Evolutionary conservation across 2,797 vertebrate genomes (phyloP).

Genomic region (Malurus leucopterus): DNA sequence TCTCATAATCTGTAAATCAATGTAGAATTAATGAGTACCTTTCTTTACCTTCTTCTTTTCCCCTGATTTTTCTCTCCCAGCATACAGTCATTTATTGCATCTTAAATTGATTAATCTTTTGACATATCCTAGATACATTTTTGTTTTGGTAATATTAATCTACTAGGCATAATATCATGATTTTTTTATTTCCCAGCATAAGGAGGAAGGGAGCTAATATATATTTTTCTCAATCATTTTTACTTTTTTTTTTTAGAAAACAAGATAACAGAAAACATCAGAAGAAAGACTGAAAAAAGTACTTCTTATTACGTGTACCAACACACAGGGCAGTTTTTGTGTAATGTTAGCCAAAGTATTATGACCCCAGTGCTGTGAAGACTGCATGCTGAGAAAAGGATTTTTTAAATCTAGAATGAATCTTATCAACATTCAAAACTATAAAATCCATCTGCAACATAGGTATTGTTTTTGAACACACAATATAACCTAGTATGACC

Average conservation of each 20-base stretch:
- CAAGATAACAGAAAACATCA: not conserved
- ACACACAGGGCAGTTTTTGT: not conserved
- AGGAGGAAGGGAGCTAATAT: not conserved
- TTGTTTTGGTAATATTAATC: not conserved
- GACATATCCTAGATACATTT: not conserved
- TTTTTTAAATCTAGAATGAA: constrained; percentile 25
- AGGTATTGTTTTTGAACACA: not conserved
- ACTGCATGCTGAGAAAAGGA: constrained; percentile 20
- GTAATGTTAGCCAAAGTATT: not conserved
- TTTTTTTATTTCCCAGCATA: not conserved
- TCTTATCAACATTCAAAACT: constrained; percentile 6
- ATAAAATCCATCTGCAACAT: constrained; percentile 1
- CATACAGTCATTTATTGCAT: not conserved
- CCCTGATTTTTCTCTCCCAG: not conserved
- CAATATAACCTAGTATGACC: constrained; percentile 16
- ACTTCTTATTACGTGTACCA: not conserved
- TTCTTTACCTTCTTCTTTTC: not conserved
- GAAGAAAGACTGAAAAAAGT: not conserved
- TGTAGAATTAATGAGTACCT: not conserved
- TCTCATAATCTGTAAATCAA: not conserved
- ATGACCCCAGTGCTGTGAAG: not conserved
- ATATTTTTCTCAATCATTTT: not conserved
- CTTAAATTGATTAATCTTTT: not conserved
- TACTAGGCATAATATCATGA: not conserved
- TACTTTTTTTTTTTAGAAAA: not conserved